Evolutionary conservation across 2,113 vertebrate genomes (phyloP), one percentile per base, ranked within the genome.

Genomic region (Trogon melanurus): DNA sequence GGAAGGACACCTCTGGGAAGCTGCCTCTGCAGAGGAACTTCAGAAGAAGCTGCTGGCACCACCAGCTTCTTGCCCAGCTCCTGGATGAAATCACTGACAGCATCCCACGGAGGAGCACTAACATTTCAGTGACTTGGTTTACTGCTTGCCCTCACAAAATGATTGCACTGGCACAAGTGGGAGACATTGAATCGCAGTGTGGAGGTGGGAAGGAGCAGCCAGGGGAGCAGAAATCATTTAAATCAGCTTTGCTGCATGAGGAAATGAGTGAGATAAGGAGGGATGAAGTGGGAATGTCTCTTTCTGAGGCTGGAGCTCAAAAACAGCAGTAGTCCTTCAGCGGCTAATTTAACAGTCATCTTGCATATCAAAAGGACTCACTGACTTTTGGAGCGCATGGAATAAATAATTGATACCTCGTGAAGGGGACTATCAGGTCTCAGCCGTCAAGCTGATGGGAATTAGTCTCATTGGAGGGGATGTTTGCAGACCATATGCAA

Each of bases 381-480:
- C 87, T 75, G 91, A 91, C 80, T 97, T 94, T 83, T 48, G 85
- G 67, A 96, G 81, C 15, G 32, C 66, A 34, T n/a, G 25, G 71
- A 85, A 93, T 85, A 94, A 94, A 94, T 88, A 95, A 95, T 29
- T 70, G 79, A 85, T 82, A 86, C 71, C 74, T 85, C 11, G 3
- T 19, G 60, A 85, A 91, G 91, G 74, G 38, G 71, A 88, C 89
- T 80, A 71, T 45, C 45, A 17, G 6, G 53, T 78, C 92, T 92
- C 69, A 60, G 72, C 72, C 12, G 2, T 86, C 86, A 78, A 83
- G 16, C 36, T 93, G 93, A 84, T 57, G 84, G 66, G 91, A 94
- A 94, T 96, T 94, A 95, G 45, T 38, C 41, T 95, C 70, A 82
- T 82, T 85, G 94, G 70, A 95, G 45, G 69, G 16, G 87, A 82